Evolutionary conservation across 2,113 vertebrate genomes (phyloP).

Genomic region (Pelodiscus sinensis): DNA sequence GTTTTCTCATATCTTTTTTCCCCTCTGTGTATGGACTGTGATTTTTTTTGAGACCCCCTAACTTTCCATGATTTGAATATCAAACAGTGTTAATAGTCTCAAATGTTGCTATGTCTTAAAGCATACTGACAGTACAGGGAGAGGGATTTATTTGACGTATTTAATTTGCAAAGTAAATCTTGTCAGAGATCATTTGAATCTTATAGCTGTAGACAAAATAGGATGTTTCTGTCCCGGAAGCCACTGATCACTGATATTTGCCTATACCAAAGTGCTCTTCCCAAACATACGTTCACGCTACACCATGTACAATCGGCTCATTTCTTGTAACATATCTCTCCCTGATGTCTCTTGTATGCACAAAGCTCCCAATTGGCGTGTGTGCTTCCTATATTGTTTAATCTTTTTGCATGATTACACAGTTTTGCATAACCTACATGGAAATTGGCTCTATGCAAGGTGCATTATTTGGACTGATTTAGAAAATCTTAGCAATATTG

Average conservation of each 20-base stretch:
- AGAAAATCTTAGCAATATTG: not conserved
- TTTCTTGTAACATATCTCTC: accelerated
- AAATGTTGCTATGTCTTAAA: not conserved
- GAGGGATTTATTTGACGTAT: not conserved
- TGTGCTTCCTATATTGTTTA: not conserved
- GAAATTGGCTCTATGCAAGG: not conserved
- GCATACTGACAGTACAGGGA: too few species aligned
- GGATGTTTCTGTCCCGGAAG: not conserved
- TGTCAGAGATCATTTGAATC: not conserved
- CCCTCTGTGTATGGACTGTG: not conserved
- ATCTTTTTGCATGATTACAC: not conserved
- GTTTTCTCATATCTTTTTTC: not conserved
- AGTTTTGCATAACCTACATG: not conserved
- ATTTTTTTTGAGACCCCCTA: not conserved
- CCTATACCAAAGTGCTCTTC: not conserved
- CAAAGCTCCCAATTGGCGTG: not conserved
- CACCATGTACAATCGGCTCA: accelerated
- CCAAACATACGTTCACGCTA: not conserved
- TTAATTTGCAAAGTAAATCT: not conserved
- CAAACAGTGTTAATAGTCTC: not conserved
- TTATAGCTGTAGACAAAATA: not conserved
- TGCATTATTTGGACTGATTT: not conserved
- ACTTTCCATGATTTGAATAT: not conserved
- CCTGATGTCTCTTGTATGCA: not conserved
- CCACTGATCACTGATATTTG: not conserved